These are phyloP conservation scores for Mesocentrotus franciscanus DNA, from an alignment of 53 echinoderm and acorn worm genomes.

Conservation along the genomic window DNA sequence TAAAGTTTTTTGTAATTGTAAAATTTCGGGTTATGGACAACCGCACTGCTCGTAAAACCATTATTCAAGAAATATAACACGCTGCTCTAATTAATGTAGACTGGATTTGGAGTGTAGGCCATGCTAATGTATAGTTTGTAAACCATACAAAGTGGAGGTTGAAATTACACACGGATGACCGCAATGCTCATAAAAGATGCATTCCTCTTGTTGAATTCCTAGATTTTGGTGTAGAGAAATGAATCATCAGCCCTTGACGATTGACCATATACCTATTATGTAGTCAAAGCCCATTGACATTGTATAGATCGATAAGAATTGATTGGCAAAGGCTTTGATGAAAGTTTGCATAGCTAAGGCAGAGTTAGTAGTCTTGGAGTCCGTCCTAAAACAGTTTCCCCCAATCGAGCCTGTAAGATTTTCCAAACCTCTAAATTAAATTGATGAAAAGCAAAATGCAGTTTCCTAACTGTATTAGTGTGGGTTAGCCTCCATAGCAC, in stretches of 20 bases:
- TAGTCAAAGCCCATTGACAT: neutral
- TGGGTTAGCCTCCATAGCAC: too few species aligned
- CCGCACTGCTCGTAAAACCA: too few species aligned
- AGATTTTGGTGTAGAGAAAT: neutral
- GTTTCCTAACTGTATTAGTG: too few species aligned
- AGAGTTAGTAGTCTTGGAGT: too few species aligned
- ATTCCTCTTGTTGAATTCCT: neutral
- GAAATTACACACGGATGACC: neutral
- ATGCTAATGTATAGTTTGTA: neutral
- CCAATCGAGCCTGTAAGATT: too few species aligned
- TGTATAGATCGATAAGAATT: neutral
- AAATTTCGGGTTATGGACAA: too few species aligned
- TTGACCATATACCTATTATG: neutral
- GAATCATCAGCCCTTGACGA: neutral
- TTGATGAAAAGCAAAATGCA: too few species aligned
- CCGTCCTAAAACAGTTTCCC: too few species aligned
- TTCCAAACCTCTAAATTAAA: too few species aligned
- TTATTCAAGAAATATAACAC: neutral
- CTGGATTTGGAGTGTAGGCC: neutral
- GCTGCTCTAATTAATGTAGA: neutral
- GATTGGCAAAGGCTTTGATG: neutral
- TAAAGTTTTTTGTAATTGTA: too few species aligned
- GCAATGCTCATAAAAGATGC: neutral
- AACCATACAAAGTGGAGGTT: neutral
- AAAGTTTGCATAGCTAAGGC: neutral